Evolutionary conservation across 1,140 invertebrate genomes (phyloP).

Genomic region (Musca domestica): DNA sequence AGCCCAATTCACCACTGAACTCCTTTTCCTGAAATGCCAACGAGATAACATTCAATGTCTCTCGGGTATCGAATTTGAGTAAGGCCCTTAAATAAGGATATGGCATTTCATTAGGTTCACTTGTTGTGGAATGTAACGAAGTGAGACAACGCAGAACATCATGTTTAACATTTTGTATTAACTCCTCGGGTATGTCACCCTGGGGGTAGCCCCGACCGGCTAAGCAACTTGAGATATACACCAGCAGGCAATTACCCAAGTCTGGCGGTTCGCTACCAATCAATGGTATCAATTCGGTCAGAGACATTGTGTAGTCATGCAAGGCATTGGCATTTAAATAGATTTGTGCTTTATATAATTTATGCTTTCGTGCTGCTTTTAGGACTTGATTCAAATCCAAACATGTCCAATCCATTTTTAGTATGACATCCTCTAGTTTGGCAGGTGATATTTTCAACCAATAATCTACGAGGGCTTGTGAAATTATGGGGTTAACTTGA

Average conservation of each 20-base stretch:
- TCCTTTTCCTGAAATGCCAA: slow-evolving; percentile 86
- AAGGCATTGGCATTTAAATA: slow-evolving; percentile 86
- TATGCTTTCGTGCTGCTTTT: slow-evolving; percentile 73
- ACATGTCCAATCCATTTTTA: slow-evolving; percentile 78
- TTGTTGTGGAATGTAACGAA: slow-evolving; percentile 68
- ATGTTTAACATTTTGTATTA: slow-evolving; percentile 70
- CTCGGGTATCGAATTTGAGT: slow-evolving; percentile 81
- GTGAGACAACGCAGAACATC: slow-evolving; percentile 67
- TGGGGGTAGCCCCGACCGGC: slow-evolving; percentile 87
- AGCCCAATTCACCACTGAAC: slow-evolving; percentile 70
- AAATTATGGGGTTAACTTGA: slow-evolving; percentile 62
- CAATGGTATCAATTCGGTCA: slow-evolving; percentile 71
- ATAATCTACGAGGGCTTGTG: slow-evolving; percentile 66
- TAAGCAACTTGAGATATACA: slow-evolving; percentile 91
- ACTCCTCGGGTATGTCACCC: slow-evolving; percentile 74
- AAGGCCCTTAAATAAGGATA: slow-evolving; percentile 81
- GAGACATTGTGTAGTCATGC: slow-evolving; percentile 77
- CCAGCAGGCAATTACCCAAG: slow-evolving; percentile 86
- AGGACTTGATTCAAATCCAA: slow-evolving; percentile 87
- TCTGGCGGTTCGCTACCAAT: slow-evolving; percentile 53
- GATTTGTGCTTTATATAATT: slow-evolving; percentile 83
- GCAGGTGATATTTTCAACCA: slow-evolving; percentile 58
- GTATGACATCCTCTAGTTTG: slow-evolving; percentile 76
- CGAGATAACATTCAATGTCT: slow-evolving; percentile 86
- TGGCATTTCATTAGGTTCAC: slow-evolving; percentile 64